These are phyloP conservation scores for Pseudochromis fuscus DNA, from an alignment of 2,797 vertebrate species.

Conservation along the genomic window DNA sequence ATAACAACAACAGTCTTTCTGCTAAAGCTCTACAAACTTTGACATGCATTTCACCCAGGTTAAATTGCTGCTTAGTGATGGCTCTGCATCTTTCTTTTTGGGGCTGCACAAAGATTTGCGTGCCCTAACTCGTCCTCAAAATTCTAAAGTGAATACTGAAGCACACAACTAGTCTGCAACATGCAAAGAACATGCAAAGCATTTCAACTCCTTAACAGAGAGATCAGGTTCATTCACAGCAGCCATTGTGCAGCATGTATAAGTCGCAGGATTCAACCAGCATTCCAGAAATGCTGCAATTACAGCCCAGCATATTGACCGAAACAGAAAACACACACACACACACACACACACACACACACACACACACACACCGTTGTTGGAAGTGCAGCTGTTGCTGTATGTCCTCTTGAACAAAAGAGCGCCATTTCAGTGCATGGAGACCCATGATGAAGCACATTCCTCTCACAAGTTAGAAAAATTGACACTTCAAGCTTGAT, in stretches of 20 bases:
- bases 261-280: conserved; percentile 54
- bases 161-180: neutral
- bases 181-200: conserved; percentile 68
- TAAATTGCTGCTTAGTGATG: neutral
- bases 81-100: conserved; percentile 7
- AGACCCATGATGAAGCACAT: conserved; percentile 52
- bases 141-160: conserved; percentile 18
- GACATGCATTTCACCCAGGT: neutral
- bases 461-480: conserved; percentile 26
- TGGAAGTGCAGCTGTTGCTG: conserved; percentile 80
- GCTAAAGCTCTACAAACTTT: neutral
- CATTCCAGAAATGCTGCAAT: conserved; percentile 75
- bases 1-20: neutral
- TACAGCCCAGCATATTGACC: conserved; percentile 56
- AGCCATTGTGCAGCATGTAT: conserved; percentile 57
- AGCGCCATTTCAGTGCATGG: conserved; percentile 66
- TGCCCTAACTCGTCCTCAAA: neutral
- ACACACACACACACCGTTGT: conserved; percentile 14
- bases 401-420: conserved; percentile 74
- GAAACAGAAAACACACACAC: conserved; percentile 50
- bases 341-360: conserved; percentile 1
- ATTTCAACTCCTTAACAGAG: conserved; percentile 34
- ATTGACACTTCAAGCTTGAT: neutral
- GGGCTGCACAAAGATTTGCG: conserved; percentile 3
- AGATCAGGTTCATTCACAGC: conserved; percentile 59